Percentiles rank a stretch among this genome's conserved stretches.
Evolutionary conservation across 2,113 vertebrate genomes (phyloP).

Genomic region (Halichoerus grypus): DNA sequence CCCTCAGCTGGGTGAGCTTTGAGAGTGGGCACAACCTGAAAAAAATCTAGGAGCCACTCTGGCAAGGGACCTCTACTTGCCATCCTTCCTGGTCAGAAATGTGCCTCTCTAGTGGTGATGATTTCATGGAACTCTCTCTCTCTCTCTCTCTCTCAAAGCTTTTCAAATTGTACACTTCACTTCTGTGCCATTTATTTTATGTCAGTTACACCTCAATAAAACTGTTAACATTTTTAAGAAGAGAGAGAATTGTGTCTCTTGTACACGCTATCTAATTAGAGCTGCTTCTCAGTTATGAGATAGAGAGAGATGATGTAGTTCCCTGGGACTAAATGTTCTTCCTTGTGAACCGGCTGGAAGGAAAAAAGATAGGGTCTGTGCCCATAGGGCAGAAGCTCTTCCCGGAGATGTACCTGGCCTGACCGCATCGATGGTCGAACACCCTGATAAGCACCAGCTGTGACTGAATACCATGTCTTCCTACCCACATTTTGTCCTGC

Average conservation of each 20-base stretch:
- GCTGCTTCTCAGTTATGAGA: neutral
- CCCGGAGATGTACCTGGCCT: neutral
- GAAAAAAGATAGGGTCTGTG: neutral
- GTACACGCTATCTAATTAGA: neutral
- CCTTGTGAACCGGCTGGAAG: neutral
- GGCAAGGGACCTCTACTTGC: too few relatives aligned
- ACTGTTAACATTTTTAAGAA: neutral
- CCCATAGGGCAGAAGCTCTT: neutral
- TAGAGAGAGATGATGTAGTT: neutral
- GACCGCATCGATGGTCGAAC: neutral
- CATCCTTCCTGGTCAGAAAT: neutral
- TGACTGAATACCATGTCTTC: neutral
- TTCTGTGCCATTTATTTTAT: neutral
- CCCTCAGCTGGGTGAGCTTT: neutral
- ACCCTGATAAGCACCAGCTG: neutral
- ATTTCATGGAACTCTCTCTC: neutral
- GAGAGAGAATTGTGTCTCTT: neutral
- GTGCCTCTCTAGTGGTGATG: neutral
- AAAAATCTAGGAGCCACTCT: neutral
- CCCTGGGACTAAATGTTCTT: constrained; percentile 65
- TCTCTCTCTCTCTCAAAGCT: neutral
- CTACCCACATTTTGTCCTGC: neutral
- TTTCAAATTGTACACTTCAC: neutral
- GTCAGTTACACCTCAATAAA: neutral
- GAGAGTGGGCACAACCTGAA: neutral